Percentiles rank a stretch among this genome's conserved stretches.
phyloP scores from a whole-genome alignment of 2,797 vertebrate species.

The Caiman crocodilus region DNA sequence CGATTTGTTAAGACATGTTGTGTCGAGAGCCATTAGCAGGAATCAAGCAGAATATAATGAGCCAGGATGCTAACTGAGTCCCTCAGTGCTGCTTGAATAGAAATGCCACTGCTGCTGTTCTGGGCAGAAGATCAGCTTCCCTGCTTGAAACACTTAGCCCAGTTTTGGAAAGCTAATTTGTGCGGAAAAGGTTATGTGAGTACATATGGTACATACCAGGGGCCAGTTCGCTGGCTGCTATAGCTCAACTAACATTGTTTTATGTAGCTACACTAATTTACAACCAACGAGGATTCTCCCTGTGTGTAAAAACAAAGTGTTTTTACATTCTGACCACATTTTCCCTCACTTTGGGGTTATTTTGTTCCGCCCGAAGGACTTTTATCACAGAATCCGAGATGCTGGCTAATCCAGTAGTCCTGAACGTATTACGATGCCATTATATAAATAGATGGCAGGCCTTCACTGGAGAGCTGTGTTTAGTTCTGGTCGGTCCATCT shows the following conservation, averaged over 20 bases:
- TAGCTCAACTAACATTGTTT: not conserved
- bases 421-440: not conserved
- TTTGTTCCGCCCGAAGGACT: not conserved
- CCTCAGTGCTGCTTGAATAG: no score
- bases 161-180: no score
- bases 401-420: not conserved
- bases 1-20: no score
- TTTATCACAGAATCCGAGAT: not conserved
- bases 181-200: no score
- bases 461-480: not conserved
- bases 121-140: no score
- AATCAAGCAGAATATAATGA: no score
- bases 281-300: constrained; percentile 2
- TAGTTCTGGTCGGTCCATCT: not conserved
- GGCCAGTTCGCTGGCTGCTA: not conserved
- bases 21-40: no score
- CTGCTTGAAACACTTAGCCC: no score
- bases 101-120: no score
- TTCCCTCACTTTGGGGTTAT: not conserved
- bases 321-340: not conserved
- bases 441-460: not conserved
- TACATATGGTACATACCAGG: no score
- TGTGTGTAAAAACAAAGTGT: not conserved
- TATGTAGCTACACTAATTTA: not conserved
- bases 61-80: no score